A percentile compares a stretch with the other conserved stretches of the same genome.
Conservation (phyloP, 2,797 vertebrate species). For the Cryptoblepharus egeriae region DNA sequence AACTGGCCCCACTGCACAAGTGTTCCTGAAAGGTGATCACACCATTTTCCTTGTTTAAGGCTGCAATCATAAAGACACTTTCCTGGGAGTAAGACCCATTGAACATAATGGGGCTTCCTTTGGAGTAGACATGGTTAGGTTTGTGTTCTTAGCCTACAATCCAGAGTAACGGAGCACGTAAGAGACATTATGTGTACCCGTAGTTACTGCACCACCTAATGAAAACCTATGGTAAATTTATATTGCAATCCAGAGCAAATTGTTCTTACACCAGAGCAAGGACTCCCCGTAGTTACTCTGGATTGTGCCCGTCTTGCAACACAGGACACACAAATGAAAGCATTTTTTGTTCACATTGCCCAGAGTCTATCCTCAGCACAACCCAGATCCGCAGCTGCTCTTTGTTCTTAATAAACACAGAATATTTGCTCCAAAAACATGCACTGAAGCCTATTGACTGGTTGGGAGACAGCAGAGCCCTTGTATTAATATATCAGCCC, state of each 20-base stretch:
- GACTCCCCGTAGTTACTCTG: too few species aligned
- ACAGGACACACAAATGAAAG: conserved; percentile 38
- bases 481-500: conserved; percentile 66
- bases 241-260: too few species aligned
- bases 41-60: conserved; percentile 15
- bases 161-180: too few species aligned
- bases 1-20: conserved; percentile 12
- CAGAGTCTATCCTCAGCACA: conserved; percentile 57
- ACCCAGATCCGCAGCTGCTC: conserved; percentile 56
- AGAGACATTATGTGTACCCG: too few species aligned
- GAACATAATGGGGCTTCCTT: too few species aligned
- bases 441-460: conserved; percentile 65
- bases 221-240: too few species aligned
- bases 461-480: conserved; percentile 68
- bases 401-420: conserved; percentile 70
- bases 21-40: conserved; percentile 12
- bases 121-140: too few species aligned
- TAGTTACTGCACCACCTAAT: too few species aligned
- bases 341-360: conserved; percentile 38
- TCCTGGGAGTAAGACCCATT: too few species aligned
- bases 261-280: too few species aligned
- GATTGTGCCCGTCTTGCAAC: conserved; percentile 30
- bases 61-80: too few species aligned
- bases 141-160: too few species aligned
- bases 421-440: conserved; percentile 33